Base-by-base conservation (phyloP, 2,888 invertebrate genomes). In the Lepidochitona cinerea region DNA sequence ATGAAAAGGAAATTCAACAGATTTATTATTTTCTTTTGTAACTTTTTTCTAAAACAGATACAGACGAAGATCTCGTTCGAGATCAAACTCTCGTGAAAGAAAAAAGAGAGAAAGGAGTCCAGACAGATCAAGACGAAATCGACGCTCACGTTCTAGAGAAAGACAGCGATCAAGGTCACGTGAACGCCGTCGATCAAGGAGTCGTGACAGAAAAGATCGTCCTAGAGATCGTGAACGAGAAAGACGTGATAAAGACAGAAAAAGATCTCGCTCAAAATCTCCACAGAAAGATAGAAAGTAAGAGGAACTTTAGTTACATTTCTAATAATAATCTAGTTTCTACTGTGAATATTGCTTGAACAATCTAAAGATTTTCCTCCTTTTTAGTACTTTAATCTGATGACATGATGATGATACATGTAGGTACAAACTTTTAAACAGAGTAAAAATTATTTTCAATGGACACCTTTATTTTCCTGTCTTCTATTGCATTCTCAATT, bases 81-180 rank as follows among this genome's bases (percentile, higher is more conserved):
- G 81, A 52, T 81, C 81, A 12, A 67, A 35, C 29, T 86, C 84
- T 6, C 77, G 84, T 68, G 86, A 85, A 2, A 82, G 83, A 68
- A 75, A 76, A 67, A 67, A 37, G 12, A 32, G 26, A 49, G 36
- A 35, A 72, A 74, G 73, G 75, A 49, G 74, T 71, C 35, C 76
- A 41, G n/a, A 41, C n/a, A 64, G 64, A 64, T 14, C 18, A 26
- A 23, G 73, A 35, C 49, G 78, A 82, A 54, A 75, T 80, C 71
- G 68, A 73, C 54, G 68, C 37, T 64, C 36, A 71, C 71, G 76
- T n/a, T 81, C 75, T 53, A 76, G 75, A 53, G 79, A 83, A 9
- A 74, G 79, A 29, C 74, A 77, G 68, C 54, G 83, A 64, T 81
- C 81, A 23, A 76, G 84, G 32, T 80, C 80, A 18, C 76, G 83